These are phyloP conservation scores for Hyles lineata DNA, from an alignment of 2,888 invertebrate genomes.

Conservation along the genomic window DNA sequence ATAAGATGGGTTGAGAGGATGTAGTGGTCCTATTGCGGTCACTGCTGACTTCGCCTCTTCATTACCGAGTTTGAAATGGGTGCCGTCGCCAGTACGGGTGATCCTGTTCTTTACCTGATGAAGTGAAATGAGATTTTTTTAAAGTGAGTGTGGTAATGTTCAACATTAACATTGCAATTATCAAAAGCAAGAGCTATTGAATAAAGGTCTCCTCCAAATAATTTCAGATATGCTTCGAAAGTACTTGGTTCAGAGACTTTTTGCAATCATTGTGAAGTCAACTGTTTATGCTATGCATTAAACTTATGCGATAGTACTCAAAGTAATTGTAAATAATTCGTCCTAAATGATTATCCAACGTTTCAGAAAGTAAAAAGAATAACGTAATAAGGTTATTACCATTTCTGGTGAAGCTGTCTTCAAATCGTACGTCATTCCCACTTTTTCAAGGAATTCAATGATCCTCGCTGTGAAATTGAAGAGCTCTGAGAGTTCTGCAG, in stretches of 20 bases:
- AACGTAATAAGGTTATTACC: conserved; percentile 49
- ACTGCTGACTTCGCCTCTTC: conserved; percentile 63
- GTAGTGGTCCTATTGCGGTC: conserved; percentile 63
- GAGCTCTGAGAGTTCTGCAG: conserved; percentile 90
- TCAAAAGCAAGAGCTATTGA: too few species aligned
- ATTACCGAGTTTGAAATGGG: conserved; percentile 80
- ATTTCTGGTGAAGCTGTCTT: conserved; percentile 76
- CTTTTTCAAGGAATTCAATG: conserved; percentile 85
- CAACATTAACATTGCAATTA: too few species aligned
- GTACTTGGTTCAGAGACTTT: too few species aligned
- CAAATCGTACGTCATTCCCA: conserved; percentile 87
- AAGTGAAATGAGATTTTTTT: background rate
- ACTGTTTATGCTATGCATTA: too few species aligned
- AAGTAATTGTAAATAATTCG: background rate
- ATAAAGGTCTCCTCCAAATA: too few species aligned
- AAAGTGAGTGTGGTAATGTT: too few species aligned
- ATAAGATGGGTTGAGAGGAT: conserved; percentile 75
- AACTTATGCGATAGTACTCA: conserved; percentile 8
- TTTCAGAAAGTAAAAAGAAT: background rate
- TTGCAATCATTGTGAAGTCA: too few species aligned
- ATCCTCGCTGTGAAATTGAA: conserved; percentile 86
- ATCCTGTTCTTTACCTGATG: conserved; percentile 83
- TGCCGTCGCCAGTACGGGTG: conserved; percentile 87
- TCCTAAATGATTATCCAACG: background rate
- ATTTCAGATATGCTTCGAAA: too few species aligned